Evolutionary conservation across 1,140 invertebrate genomes (phyloP).

Genomic region (Lucilia sericata): DNA sequence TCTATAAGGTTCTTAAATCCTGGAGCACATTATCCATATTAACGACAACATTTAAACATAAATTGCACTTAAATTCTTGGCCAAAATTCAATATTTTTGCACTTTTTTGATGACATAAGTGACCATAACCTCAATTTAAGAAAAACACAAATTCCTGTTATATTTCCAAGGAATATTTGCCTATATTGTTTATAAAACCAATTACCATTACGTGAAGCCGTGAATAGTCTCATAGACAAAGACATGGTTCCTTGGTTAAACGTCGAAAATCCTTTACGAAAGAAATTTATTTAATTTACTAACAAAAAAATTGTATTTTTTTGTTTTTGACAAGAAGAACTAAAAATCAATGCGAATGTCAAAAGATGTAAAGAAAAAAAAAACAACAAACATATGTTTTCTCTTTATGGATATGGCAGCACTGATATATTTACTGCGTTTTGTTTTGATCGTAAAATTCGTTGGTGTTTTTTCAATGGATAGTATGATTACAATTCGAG

Average conservation of each 20-base stretch:
- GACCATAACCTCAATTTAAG: slow-evolving; percentile 46
- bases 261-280: slow-evolving; percentile 13
- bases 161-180: slow-evolving; percentile 14
- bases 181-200: background rate
- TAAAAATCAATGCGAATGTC: background rate
- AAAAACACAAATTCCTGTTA: background rate
- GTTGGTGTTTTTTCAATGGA: background rate
- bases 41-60: background rate
- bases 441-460: slow-evolving; percentile 27
- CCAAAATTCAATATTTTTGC: background rate
- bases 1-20: no score
- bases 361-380: slow-evolving; percentile 4
- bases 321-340: background rate
- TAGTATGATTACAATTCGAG: no score
- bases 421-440: background rate
- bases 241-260: slow-evolving; percentile 35
- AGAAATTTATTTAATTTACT: slow-evolving; percentile 1
- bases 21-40: background rate
- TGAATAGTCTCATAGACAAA: slow-evolving; percentile 45
- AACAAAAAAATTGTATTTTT: slow-evolving; percentile 32
- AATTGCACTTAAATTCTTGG: background rate
- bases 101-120: slow-evolving; percentile 50
- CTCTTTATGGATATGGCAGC: background rate
- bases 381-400: background rate
- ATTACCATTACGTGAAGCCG: slow-evolving; percentile 44